Conservation (phyloP, 2,797 vertebrate species). For the Iguana delicatissima region DNA sequence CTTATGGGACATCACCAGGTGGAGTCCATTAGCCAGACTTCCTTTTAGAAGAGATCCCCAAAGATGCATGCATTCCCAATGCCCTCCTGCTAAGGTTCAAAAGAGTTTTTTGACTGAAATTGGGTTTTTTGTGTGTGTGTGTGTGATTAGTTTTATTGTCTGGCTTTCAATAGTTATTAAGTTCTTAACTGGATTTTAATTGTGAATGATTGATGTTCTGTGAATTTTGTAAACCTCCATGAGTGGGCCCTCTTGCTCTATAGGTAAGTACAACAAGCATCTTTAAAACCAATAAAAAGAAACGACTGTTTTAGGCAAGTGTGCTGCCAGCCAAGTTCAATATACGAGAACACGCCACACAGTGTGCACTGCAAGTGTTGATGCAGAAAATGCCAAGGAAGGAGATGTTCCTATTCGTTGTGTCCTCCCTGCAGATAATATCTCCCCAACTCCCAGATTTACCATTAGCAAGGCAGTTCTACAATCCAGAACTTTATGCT, state of each 20-base stretch:
- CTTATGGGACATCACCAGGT: too few relatives aligned
- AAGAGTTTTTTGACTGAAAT: not conserved
- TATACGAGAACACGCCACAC: not conserved
- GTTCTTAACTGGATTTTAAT: not conserved
- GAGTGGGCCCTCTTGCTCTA: not conserved
- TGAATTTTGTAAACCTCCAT: not conserved
- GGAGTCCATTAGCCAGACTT: too few relatives aligned
- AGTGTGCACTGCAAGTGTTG: not conserved
- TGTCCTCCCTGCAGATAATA: too few relatives aligned
- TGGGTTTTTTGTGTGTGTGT: not conserved
- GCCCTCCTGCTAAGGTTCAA: not conserved
- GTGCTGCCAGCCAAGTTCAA: not conserved
- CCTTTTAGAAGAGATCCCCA: not conserved
- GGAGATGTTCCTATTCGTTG: too few relatives aligned
- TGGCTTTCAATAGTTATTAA: not conserved
- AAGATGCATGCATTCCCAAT: not conserved
- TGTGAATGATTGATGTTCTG: not conserved
- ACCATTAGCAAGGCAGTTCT: too few relatives aligned
- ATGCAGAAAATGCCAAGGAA: not conserved
- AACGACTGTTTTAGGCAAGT: not conserved
- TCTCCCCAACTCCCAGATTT: too few relatives aligned
- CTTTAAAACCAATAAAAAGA: too few relatives aligned
- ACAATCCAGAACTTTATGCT: too few relatives aligned
- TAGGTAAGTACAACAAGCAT: not conserved
- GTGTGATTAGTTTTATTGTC: not conserved